Percentiles rank a stretch among this genome's conserved stretches.
Conservation (phyloP, 2,113 vertebrate genomes). For the Zosterops hypoxanthus region DNA sequence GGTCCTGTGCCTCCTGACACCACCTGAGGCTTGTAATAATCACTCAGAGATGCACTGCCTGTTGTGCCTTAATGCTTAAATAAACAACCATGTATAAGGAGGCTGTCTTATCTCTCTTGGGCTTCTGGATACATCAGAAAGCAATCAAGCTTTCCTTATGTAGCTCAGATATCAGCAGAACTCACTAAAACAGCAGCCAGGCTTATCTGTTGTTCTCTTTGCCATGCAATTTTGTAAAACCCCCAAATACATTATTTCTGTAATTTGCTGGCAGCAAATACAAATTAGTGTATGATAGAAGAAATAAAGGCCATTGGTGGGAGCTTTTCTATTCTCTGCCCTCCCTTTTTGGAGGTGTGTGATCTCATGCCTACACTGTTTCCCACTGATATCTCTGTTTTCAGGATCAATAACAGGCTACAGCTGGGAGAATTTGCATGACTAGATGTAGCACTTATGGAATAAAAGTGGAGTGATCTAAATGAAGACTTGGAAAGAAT, state of each 20-base stretch:
- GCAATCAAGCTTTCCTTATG: slow-evolving; percentile 45
- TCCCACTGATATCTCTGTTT: slow-evolving; percentile 43
- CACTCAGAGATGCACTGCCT: slow-evolving; percentile 47
- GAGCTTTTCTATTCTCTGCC: neutral
- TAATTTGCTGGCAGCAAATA: slow-evolving; percentile 32
- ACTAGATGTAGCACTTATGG: slow-evolving; percentile 62
- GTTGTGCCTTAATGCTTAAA: slow-evolving; percentile 65
- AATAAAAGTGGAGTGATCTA: slow-evolving; percentile 45
- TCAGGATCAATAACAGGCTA: slow-evolving; percentile 43
- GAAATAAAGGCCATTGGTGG: slow-evolving; percentile 20
- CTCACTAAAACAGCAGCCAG: slow-evolving; percentile 50
- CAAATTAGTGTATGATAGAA: slow-evolving; percentile 23
- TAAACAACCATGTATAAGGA: slow-evolving; percentile 51
- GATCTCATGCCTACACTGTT: slow-evolving; percentile 13
- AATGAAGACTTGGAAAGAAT: slow-evolving; percentile 54
- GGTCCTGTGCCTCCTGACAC: slow-evolving; percentile 37
- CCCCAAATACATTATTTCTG: slow-evolving; percentile 34
- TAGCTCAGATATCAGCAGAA: slow-evolving; percentile 44
- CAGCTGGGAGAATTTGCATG: slow-evolving; percentile 58
- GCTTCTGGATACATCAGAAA: slow-evolving; percentile 63
- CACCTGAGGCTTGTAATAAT: slow-evolving; percentile 49
- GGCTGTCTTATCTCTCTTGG: slow-evolving; percentile 55
- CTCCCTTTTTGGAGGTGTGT: slow-evolving; percentile 25
- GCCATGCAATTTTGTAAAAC: slow-evolving; percentile 53
- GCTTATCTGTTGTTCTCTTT: slow-evolving; percentile 53